phyloP scores from a whole-genome alignment of 2,888 invertebrate genomes.

The Dinocampus coccinellae region DNA sequence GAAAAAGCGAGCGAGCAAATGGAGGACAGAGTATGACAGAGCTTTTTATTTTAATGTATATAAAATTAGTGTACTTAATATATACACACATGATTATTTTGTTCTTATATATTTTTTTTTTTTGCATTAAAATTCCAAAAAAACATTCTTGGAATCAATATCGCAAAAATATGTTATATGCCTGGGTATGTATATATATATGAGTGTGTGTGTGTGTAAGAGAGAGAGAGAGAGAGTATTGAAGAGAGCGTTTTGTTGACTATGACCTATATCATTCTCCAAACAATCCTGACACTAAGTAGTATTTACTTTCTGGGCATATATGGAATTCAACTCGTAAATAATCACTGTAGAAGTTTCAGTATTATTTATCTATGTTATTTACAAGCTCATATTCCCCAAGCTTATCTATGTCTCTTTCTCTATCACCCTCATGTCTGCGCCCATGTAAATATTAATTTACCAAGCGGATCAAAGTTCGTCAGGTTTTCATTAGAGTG shows the following conservation, averaged over 20 bases:
- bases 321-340: slow-evolving; percentile 18
- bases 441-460: slow-evolving; percentile 24
- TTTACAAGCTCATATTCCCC: slow-evolving; percentile 11
- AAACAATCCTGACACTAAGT: slow-evolving; percentile 22
- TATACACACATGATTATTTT: too few species aligned
- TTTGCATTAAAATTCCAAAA: too few species aligned
- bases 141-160: background rate
- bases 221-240: too few species aligned
- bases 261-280: slow-evolving; percentile 19
- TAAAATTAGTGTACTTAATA: background rate
- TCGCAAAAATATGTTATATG: background rate
- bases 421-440: background rate
- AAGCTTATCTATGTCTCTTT: background rate
- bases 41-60: too few species aligned
- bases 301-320: slow-evolving; percentile 22
- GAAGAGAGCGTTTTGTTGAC: slow-evolving; percentile 12
- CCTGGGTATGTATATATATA: background rate
- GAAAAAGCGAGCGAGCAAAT: background rate
- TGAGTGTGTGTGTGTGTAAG: too few species aligned
- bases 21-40: background rate
- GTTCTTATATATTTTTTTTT: too few species aligned
- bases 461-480: slow-evolving; percentile 25
- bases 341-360: slow-evolving; percentile 17
- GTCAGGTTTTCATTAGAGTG: slow-evolving; percentile 14
- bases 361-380: slow-evolving; percentile 25